A percentile compares a stretch with the other conserved stretches of the same genome.
phyloP scores from a whole-genome alignment of 2,797 vertebrate genomes.

The Neomorphus geoffroyi region DNA sequence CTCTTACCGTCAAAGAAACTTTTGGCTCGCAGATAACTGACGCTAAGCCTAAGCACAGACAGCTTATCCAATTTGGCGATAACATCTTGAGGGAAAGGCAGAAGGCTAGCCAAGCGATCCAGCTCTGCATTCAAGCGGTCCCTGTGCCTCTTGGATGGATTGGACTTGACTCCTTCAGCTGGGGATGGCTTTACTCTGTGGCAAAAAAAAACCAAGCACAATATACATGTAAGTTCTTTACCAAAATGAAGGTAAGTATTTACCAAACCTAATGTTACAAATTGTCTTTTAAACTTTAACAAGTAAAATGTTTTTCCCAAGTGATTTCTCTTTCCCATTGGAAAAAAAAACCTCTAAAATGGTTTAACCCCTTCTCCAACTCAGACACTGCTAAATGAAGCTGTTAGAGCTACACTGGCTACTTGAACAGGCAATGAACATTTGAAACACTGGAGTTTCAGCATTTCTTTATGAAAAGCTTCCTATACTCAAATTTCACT shows the following conservation, averaged over 20 bases:
- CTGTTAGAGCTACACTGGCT: not conserved
- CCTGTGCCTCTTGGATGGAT: slow-evolving; percentile 87
- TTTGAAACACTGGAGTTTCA: not conserved
- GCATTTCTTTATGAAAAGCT: not conserved
- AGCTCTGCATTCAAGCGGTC: slow-evolving; percentile 86
- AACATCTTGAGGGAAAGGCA: slow-evolving; percentile 86
- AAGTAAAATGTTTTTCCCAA: not conserved
- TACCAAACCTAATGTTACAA: not conserved
- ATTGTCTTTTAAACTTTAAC: not conserved
- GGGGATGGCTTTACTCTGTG: slow-evolving; percentile 77
- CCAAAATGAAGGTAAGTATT: not conserved
- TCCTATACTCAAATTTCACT: not conserved
- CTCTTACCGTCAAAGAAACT: slow-evolving; percentile 87
- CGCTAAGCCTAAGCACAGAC: slow-evolving; percentile 86
- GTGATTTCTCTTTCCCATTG: not conserved
- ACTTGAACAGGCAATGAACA: not conserved
- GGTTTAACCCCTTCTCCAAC: not conserved
- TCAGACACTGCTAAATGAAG: not conserved
- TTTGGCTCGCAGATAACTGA: slow-evolving; percentile 88
- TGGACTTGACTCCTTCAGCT: slow-evolving; percentile 83
- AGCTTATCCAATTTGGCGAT: slow-evolving; percentile 88
- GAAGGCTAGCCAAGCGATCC: slow-evolving; percentile 83
- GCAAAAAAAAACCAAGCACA: slow-evolving; percentile 2
- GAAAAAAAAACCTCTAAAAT: not conserved
- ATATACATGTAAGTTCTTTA: not conserved